Conservation (phyloP, 1,140 invertebrate genomes). For the Dendrolimus punctatus region DNA sequence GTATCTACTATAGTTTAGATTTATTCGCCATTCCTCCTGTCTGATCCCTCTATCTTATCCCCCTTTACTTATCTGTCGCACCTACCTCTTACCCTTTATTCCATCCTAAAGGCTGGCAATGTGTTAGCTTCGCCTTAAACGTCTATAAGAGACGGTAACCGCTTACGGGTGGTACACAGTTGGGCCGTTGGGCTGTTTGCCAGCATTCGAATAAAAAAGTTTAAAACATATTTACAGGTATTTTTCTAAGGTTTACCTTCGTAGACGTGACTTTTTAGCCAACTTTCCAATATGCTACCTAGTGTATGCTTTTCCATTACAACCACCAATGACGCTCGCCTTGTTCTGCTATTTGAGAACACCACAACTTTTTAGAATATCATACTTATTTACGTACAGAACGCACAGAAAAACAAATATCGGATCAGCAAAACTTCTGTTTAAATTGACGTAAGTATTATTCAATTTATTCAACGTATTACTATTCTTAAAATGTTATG, state of each 20-base stretch:
- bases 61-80: too few species aligned
- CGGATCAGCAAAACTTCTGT: constrained; percentile 49
- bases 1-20: too few species aligned
- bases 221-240: constrained; percentile 32
- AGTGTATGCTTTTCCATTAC: constrained; percentile 36
- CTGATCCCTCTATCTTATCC: too few species aligned
- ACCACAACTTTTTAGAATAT: constrained; percentile 55
- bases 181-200: too few species aligned
- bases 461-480: neutral
- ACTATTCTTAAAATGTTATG: neutral
- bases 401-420: constrained; percentile 52
- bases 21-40: too few species aligned
- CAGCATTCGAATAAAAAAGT: too few species aligned
- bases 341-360: constrained; percentile 55
- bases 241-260: constrained; percentile 44
- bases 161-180: too few species aligned
- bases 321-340: constrained; percentile 22
- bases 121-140: too few species aligned
- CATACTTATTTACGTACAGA: constrained; percentile 57
- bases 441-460: constrained; percentile 58
- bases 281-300: constrained; percentile 55
- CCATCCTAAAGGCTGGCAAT: too few species aligned
- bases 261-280: constrained; percentile 54
- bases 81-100: too few species aligned
- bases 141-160: too few species aligned